phyloP scores from a whole-genome alignment of 2,797 vertebrate genomes.

The Mallotus villosus region DNA sequence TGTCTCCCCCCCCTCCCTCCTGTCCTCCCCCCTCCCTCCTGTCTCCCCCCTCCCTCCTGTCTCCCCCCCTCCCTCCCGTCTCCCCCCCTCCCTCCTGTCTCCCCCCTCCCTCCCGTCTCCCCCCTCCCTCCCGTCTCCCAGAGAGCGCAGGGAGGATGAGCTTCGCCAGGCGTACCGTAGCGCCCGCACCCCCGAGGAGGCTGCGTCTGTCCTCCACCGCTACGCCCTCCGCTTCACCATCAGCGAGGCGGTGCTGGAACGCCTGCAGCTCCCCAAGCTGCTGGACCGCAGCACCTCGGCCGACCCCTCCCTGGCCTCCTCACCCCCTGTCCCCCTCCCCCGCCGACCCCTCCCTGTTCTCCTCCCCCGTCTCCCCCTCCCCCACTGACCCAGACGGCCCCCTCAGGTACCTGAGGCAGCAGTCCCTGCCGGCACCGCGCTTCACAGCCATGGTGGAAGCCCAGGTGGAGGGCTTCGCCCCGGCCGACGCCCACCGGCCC shows the following conservation, averaged over 20 bases:
- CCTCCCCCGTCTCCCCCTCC: constrained; percentile 70
- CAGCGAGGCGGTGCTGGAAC: constrained; percentile 91
- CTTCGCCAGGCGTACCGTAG: constrained; percentile 85
- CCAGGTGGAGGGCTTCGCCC: constrained; percentile 74
- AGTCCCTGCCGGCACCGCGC: constrained; percentile 89
- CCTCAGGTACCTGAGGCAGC: constrained; percentile 89
- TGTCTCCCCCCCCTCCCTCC: no score
- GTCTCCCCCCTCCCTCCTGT: no score
- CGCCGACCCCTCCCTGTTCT: constrained; percentile 65
- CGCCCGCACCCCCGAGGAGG: constrained; percentile 87
- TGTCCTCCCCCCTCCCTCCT: no score
- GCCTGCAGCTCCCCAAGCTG: constrained; percentile 90
- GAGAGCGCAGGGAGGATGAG: constrained; percentile 89
- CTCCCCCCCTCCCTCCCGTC: no score
- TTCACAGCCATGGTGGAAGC: constrained; percentile 93
- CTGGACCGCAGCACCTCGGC: constrained; percentile 92
- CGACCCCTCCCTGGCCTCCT: constrained; percentile 71
- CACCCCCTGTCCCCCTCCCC: constrained; percentile 73
- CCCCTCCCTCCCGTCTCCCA: constrained; percentile 39
- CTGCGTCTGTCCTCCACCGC: constrained; percentile 84
- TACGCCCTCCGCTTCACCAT: constrained; percentile 97
- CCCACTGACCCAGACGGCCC: constrained; percentile 77
- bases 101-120: neutral
- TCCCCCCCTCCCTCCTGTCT: no score
- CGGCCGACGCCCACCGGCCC: constrained; percentile 59